Percentiles rank a stretch among this genome's conserved stretches.
These are phyloP conservation scores for Drosophila diplacantha DNA, from an alignment of 2,888 invertebrate genomes.

Conservation along the genomic window DNA sequence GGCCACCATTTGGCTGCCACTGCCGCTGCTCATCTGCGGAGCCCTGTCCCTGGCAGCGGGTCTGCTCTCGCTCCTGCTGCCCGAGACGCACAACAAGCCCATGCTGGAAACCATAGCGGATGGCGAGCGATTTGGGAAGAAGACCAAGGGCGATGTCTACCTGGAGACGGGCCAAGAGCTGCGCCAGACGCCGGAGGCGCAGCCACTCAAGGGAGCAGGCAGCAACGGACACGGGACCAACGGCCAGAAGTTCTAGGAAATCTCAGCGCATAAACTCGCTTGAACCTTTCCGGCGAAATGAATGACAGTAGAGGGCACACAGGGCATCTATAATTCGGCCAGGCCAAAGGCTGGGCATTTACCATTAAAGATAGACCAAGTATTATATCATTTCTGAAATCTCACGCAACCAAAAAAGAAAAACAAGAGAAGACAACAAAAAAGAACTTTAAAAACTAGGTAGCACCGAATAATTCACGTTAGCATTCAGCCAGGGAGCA, in stretches of 20 bases:
- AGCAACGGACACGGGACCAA: slow-evolving; percentile 35
- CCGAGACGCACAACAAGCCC: slow-evolving; percentile 87
- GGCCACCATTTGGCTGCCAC: slow-evolving; percentile 80
- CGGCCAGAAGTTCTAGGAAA: slow-evolving; percentile 41
- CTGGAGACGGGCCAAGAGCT: slow-evolving; percentile 60
- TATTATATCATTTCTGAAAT: slow-evolving; percentile 61
- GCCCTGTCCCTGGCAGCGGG: slow-evolving; percentile 85
- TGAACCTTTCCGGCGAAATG: background rate
- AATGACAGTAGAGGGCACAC: background rate
- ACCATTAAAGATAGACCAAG: slow-evolving; percentile 45
- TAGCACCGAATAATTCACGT: slow-evolving; percentile 21
- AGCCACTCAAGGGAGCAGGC: slow-evolving; percentile 57
- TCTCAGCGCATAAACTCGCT: background rate
- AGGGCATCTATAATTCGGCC: slow-evolving; percentile 20
- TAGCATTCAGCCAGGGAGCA: slow-evolving; percentile 39
- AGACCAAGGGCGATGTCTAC: slow-evolving; percentile 42
- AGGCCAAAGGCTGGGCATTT: slow-evolving; percentile 18
- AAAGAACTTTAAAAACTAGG: slow-evolving; percentile 12
- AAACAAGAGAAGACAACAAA: slow-evolving; percentile 36
- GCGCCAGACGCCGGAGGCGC: slow-evolving; percentile 44
- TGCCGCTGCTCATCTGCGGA: slow-evolving; percentile 87
- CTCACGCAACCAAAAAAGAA: slow-evolving; percentile 59
- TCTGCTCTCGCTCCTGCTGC: slow-evolving; percentile 83
- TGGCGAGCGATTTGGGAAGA: slow-evolving; percentile 83
- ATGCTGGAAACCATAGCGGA: slow-evolving; percentile 90